phyloP scores from a whole-genome alignment of 2,113 vertebrate genomes.

The human region GRCh38 chr18:30710501-30711000 shows the following conservation, averaged over 20 bases:
- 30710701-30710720: background rate
- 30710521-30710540: background rate
- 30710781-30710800: background rate
- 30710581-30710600: background rate
- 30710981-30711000: background rate
- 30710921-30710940: background rate
- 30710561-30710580: background rate
- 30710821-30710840: background rate
- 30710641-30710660: background rate
- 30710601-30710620: background rate
- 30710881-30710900: background rate
- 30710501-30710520: background rate
- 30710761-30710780: background rate
- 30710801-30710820: background rate
- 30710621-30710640: background rate
- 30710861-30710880: background rate
- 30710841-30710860: background rate
- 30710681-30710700: background rate
- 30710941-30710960: background rate
- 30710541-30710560: background rate
- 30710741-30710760: background rate
- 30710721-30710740: background rate
- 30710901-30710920: background rate
- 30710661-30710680: background rate
- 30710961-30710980: background rate